These are phyloP conservation scores for Neodiprion virginianus DNA, from an alignment of 1,140 invertebrate genomes.

Conservation along the genomic window DNA sequence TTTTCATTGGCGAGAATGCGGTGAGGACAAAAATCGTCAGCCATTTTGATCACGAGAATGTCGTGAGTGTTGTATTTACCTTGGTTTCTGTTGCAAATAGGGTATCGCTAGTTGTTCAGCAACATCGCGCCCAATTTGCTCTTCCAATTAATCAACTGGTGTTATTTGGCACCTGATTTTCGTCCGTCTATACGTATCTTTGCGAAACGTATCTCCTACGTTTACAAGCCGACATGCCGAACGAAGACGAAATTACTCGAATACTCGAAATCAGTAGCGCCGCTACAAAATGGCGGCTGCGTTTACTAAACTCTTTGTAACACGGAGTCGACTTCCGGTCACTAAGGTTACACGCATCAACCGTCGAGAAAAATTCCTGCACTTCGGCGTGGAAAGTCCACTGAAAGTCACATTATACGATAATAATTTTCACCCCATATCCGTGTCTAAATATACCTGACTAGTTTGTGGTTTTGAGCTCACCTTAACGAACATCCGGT, in stretches of 20 bases:
- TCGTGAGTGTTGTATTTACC: background rate
- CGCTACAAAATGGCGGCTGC: background rate
- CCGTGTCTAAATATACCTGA: too few relatives aligned
- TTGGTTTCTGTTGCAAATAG: background rate
- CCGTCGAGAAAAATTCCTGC: too few relatives aligned
- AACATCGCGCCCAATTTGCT: background rate
- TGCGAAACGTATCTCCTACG: background rate
- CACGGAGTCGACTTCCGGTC: background rate
- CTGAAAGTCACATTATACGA: too few relatives aligned
- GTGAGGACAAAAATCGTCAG: background rate
- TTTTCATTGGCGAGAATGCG: background rate
- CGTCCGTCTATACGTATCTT: background rate
- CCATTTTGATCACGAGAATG: background rate
- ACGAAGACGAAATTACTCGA: background rate
- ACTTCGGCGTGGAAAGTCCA: too few relatives aligned
- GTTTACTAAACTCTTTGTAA: background rate
- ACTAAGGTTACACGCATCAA: too few relatives aligned
- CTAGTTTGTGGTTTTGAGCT: too few relatives aligned
- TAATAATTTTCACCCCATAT: too few relatives aligned
- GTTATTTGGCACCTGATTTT: background rate
- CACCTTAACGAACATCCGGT: too few relatives aligned
- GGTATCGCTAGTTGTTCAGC: background rate
- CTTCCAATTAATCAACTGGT: background rate
- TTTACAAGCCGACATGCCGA: background rate
- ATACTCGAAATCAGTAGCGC: too few relatives aligned